Evolutionary conservation across 1,140 invertebrate species (phyloP), one percentile per base, ranked within the genome.

Genomic region (Venturia canescens): DNA sequence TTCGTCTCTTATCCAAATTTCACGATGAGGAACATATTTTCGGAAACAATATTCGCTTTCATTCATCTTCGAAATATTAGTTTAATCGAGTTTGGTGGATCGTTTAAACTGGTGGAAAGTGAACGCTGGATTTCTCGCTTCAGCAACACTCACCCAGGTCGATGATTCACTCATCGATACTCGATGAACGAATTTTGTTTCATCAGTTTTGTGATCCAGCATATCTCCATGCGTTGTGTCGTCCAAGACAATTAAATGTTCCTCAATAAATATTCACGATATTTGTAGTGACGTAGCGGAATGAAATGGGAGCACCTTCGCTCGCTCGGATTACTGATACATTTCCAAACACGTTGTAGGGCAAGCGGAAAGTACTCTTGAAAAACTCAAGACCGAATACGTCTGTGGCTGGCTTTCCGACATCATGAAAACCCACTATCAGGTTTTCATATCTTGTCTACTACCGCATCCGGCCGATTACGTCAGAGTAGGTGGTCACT

Each of bases 361-460:
- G 63, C 96, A 97, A 91, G 94, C 95, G 77, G 97, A 98, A 85
- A 96, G 95, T 88, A 95, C 96, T 15, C 93, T 98, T 76, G 98
- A 99, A 91, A 96, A 97, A 89, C 90, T 99, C n/a, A 99, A 99
- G 91, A 95, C 95, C 18, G 97, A 98, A 91, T 97, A 98, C 88
- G 96, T 99, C 18, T 98, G 97, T 88, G 94, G 95, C 38, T 99
- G 98, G 99, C 89, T 99, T 48, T 95, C 96, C 79, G 94, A 95
- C 86, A 95, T 99, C 63, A 95, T 95, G 84, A 95, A 96, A 89
- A 95, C 94, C 4, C 97, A 98, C 91, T 97, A 98, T 90, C 95
- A 97, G 81, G 95, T 98, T 67, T 98, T 94, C 92, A 93, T 98
- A 69, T 95, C 96, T 27, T 97, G 96, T 86, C 90, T 98, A 26